phyloP scores from a whole-genome alignment of 2,888 invertebrate species.

The Pammene aurita region DNA sequence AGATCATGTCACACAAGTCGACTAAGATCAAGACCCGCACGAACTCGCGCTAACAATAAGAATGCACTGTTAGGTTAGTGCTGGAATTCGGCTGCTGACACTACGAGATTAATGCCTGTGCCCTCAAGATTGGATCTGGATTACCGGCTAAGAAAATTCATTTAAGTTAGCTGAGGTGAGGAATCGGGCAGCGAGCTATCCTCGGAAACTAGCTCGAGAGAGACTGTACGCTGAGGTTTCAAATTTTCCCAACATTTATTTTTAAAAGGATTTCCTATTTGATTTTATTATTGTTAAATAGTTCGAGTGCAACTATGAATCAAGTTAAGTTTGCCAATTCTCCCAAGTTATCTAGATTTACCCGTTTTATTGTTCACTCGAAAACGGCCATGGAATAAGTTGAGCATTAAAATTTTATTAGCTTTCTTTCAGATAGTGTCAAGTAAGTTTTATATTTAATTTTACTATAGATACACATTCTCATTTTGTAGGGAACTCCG shows the following conservation, averaged over 20 bases:
- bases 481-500: too few relatives aligned
- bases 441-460: too few relatives aligned
- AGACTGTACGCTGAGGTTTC: constrained; percentile 7
- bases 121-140: constrained; percentile 30
- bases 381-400: too few relatives aligned
- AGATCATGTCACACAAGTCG: background rate
- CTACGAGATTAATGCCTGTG: constrained; percentile 31
- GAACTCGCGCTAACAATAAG: background rate
- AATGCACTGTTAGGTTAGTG: background rate
- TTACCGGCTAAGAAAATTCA: constrained; percentile 33
- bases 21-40: background rate
- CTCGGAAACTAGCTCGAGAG: constrained; percentile 4
- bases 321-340: too few relatives aligned
- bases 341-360: too few relatives aligned
- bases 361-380: too few relatives aligned
- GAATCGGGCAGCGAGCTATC: constrained; percentile 9
- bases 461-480: too few relatives aligned
- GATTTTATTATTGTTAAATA: background rate
- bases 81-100: constrained; percentile 35
- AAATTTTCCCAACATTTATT: background rate
- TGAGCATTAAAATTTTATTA: too few relatives aligned
- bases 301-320: too few relatives aligned
- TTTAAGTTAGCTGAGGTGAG: constrained; percentile 37
- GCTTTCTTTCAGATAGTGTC: too few relatives aligned
- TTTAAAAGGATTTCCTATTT: background rate